Conservation (phyloP, 2,113 vertebrate genomes). For the Coptodon bakossiorum region DNA sequence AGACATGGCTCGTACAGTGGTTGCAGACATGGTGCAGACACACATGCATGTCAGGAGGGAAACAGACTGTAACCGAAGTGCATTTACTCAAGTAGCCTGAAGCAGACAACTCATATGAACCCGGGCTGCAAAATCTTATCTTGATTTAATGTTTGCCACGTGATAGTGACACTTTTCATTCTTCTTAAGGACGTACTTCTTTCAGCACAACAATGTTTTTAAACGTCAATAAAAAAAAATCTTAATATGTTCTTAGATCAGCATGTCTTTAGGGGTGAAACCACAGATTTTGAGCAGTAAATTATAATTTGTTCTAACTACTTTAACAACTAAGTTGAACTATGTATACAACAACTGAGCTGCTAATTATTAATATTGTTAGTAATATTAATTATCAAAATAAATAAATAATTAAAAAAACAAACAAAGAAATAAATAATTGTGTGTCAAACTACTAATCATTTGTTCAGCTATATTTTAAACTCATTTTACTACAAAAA, state of each 20-base stretch:
- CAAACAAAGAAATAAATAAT: neutral
- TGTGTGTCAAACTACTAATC: neutral
- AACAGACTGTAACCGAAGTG: neutral
- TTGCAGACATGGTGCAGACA: neutral
- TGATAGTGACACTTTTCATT: neutral
- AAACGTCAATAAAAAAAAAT: neutral
- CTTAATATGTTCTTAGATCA: neutral
- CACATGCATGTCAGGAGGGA: neutral
- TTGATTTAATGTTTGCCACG: neutral
- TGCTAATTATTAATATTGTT: neutral
- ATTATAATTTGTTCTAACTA: neutral
- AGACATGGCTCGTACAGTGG: neutral
- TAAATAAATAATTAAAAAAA: neutral
- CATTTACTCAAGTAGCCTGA: neutral
- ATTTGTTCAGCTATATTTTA: neutral
- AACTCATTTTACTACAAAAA: neutral
- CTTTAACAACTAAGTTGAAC: neutral
- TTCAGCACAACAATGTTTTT: neutral
- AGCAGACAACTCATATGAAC: neutral
- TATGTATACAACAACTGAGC: neutral
- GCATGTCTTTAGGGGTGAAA: neutral
- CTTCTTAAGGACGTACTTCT: neutral
- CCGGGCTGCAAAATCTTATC: neutral
- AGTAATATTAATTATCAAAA: neutral
- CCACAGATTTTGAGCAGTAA: neutral